Percentiles rank a stretch among this genome's conserved stretches.
These are phyloP conservation scores for Diadophis punctatus DNA, from an alignment of 2,113 vertebrate species.

Conservation along the genomic window DNA sequence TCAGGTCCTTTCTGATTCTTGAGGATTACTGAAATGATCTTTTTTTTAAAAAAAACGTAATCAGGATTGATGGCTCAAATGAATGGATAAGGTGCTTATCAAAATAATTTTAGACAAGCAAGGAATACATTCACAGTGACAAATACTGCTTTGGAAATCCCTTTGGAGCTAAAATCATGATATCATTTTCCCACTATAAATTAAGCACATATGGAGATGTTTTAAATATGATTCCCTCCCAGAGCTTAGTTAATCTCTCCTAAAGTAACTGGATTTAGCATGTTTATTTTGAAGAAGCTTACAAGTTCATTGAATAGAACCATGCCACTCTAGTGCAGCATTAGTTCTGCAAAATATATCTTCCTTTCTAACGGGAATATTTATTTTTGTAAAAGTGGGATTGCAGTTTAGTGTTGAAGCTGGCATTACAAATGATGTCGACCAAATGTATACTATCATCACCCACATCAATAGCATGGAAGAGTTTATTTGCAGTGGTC, in stretches of 20 bases:
- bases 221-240: slow-evolving; percentile 14
- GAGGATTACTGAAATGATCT: neutral
- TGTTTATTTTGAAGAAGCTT: slow-evolving; percentile 20
- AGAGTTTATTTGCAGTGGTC: neutral
- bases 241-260: slow-evolving; percentile 28
- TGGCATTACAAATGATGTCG: neutral
- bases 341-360: neutral
- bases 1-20: neutral
- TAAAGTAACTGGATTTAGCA: slow-evolving; percentile 30
- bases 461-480: neutral
- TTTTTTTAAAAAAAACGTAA: neutral
- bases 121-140: slow-evolving; percentile 15
- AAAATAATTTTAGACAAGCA: slow-evolving; percentile 30
- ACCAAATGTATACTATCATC: neutral
- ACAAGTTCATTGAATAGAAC: slow-evolving; percentile 14
- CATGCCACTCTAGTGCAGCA: neutral
- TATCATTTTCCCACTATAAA: neutral
- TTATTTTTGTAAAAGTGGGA: neutral
- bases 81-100: slow-evolving; percentile 10
- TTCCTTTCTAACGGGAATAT: neutral
- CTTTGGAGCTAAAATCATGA: slow-evolving; percentile 8
- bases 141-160: neutral
- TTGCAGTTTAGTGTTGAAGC: neutral
- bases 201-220: slow-evolving; percentile 13
- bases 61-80: neutral